Evolutionary conservation across 1,140 invertebrate species (phyloP).

Genomic region (Bacillus rossius): DNA sequence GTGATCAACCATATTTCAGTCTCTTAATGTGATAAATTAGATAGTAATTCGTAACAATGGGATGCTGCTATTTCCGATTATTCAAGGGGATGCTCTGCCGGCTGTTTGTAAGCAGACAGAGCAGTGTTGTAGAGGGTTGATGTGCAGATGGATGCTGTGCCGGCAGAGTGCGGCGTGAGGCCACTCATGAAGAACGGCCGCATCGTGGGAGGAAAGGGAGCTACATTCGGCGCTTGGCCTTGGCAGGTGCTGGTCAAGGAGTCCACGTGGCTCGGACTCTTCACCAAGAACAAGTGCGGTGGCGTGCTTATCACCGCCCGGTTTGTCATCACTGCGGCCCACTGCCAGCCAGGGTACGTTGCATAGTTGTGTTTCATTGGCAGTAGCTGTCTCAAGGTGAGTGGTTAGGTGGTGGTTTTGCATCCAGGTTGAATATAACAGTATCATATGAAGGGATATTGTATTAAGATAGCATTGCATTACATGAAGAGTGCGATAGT

Average conservation of each 20-base stretch:
- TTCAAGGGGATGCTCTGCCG: too few relatives aligned
- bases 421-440: background rate
- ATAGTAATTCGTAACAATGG: too few relatives aligned
- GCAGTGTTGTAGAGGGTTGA: too few relatives aligned
- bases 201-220: conserved; percentile 85
- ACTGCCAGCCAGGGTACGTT: conserved; percentile 90
- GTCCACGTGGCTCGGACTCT: conserved; percentile 87
- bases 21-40: too few relatives aligned
- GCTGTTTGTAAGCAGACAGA: too few relatives aligned
- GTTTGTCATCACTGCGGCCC: conserved; percentile 86
- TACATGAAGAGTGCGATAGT: too few relatives aligned
- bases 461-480: too few relatives aligned
- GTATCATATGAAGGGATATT: background rate
- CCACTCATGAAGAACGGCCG: conserved; percentile 66
- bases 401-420: background rate
- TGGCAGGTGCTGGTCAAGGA: conserved; percentile 92
- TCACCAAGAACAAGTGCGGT: conserved; percentile 95
- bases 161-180: conserved; percentile 85
- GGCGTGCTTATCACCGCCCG: conserved; percentile 82
- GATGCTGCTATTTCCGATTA: too few relatives aligned
- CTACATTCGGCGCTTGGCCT: conserved; percentile 83
- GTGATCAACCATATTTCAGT: too few relatives aligned
- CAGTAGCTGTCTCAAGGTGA: background rate
- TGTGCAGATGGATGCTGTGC: conserved; percentile 22
- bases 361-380: background rate